Percentiles rank a stretch among this genome's conserved stretches.
Conservation (phyloP, 53 echinoderm and acorn worm species). For the Apostichopus leukothele region DNA sequence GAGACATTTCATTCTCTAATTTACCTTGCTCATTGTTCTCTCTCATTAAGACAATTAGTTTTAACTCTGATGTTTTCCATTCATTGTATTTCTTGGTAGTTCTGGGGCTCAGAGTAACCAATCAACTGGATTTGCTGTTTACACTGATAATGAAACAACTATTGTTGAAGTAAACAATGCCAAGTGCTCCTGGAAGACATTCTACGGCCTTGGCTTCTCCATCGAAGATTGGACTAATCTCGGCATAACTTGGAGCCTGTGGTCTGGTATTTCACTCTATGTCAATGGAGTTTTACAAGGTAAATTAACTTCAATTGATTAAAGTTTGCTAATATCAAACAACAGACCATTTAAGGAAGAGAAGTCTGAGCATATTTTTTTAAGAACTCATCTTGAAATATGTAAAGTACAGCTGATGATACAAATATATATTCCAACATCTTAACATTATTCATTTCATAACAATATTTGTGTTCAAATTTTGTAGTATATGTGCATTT, state of each 20-base stretch:
- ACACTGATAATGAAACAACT: constrained; percentile 57
- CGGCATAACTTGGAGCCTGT: constrained; percentile 64
- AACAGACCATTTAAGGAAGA: too few relatives aligned
- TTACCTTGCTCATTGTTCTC: too few relatives aligned
- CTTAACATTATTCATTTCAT: too few relatives aligned
- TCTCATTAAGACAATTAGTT: too few relatives aligned
- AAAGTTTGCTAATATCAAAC: too few relatives aligned
- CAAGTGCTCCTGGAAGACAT: constrained; percentile 48
- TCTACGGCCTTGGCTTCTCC: constrained; percentile 46
- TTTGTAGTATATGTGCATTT: not conserved
- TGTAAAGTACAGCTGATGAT: too few relatives aligned
- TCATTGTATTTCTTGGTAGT: constrained; percentile 39
- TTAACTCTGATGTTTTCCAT: not conserved
- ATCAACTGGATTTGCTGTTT: constrained; percentile 76
- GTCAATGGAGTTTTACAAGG: constrained; percentile 66
- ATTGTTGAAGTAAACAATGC: constrained; percentile 62
- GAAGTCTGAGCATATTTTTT: too few relatives aligned
- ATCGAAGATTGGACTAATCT: constrained; percentile 75
- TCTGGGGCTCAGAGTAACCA: constrained; percentile 74
- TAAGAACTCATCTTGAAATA: too few relatives aligned
- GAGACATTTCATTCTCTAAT: too few relatives aligned
- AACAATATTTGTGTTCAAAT: too few relatives aligned
- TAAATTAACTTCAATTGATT: not conserved
- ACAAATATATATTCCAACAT: too few relatives aligned
- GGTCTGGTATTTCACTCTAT: constrained; percentile 56